Evolutionary conservation across 53 echinoderm and acorn worm genomes (phyloP), one percentile per base, ranked within the genome.

Genomic region (Hippasteria phrygiana): DNA sequence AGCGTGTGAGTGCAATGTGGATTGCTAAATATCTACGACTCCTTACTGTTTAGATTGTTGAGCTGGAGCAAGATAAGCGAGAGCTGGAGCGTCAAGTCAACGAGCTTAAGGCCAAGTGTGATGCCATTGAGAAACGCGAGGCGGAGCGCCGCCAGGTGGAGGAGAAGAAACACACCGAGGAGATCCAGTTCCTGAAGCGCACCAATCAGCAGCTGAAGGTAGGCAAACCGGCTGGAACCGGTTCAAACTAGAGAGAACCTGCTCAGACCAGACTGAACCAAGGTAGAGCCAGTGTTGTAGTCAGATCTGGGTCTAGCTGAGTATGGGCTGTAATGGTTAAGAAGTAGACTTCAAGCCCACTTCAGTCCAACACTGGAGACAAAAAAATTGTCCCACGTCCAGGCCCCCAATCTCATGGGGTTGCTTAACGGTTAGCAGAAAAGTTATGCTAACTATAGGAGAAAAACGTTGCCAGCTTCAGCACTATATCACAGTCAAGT

Each of bases 141-240:
- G 95, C 95, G 0, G 98, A 97, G 89, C 91, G 98, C 36, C 90
- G 98, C 26, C 94, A 95, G 37, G 98, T 97, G 29, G 98, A 97
- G 55, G 98, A 97, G 91, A 97, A 97, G 93, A 97, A 97, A 91
- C 98, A 97, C 83, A 89, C 98, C 40, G 98, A 97, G 63, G 98
- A 97, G 89, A 93, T 97, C 70, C 98, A 97, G 92, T 97, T 97
- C 90, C 91, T 97, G 12, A 97, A 97, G 45, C 90, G 98, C 84
- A 97, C 98, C 46, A 97, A 97, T 71, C 98, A 97, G 73, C 98
- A 97, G 71, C 92, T 97, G 33, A 97, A 97, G 95, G 98, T 97
- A 77, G 55, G 65, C 22, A 22, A 29, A 56, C 59, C 48, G 42
- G 74, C 38, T 73, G 1, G 34, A 32, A 88, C 73, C 64, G 28